Evolutionary conservation across 2,888 invertebrate species (phyloP).

Genomic region (Diadromus collaris): DNA sequence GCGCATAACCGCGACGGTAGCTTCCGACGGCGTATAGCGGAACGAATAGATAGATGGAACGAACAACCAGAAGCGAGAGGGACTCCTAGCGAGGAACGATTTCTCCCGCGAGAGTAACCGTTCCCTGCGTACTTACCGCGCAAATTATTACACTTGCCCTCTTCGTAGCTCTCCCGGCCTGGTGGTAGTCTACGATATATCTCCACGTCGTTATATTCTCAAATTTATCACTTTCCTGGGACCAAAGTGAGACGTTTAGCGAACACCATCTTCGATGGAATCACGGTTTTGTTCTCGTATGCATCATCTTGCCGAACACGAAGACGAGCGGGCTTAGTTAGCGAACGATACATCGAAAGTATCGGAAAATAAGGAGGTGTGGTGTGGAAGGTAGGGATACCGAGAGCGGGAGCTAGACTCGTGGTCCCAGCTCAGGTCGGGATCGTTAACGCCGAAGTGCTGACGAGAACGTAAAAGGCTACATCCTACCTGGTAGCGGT

Average conservation of each 20-base stretch:
- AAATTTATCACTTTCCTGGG: constrained; percentile 52
- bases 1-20: constrained; percentile 45
- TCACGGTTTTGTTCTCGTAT: constrained; percentile 21
- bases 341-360: not conserved
- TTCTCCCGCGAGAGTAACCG: constrained; percentile 60
- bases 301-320: constrained; percentile 1
- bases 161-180: constrained; percentile 20
- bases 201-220: constrained; percentile 46
- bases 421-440: constrained; percentile 42
- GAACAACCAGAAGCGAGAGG: constrained; percentile 26
- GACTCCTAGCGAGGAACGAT: constrained; percentile 55
- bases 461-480: constrained; percentile 57
- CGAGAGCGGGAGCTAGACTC: not conserved
- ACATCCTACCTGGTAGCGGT: not conserved
- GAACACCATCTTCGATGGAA: constrained; percentile 38
- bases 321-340: not conserved
- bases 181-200: constrained; percentile 29
- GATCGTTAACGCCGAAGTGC: constrained; percentile 60
- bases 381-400: constrained; percentile 5
- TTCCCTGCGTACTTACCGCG: constrained; percentile 56
- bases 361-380: constrained; percentile 3
- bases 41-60: constrained; percentile 32
- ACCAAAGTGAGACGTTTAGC: constrained; percentile 29
- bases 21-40: constrained; percentile 43
- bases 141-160: constrained; percentile 59